Conservation (phyloP, 1,140 invertebrate genomes). For the Xylocopa sonorina region DNA sequence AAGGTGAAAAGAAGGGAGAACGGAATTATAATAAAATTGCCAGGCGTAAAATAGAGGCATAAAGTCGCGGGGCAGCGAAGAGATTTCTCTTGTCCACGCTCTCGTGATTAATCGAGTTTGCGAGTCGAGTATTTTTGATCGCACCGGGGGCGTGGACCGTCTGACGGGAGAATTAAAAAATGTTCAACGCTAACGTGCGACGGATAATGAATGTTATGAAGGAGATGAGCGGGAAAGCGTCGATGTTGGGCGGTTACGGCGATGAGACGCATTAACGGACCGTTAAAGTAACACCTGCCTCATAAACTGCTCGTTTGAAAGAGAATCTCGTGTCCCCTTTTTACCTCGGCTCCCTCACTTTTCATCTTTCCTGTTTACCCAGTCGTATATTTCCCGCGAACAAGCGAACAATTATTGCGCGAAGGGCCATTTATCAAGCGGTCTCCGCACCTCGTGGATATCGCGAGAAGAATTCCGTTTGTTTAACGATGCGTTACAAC, state of each 20-base stretch:
- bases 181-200: neutral
- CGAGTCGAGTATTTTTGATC: neutral
- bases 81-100: neutral
- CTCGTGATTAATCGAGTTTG: neutral
- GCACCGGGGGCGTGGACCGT: neutral
- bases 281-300: slow-evolving; percentile 19
- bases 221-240: neutral
- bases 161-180: neutral
- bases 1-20: neutral
- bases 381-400: slow-evolving; percentile 21
- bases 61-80: neutral
- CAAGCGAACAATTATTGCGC: slow-evolving; percentile 29
- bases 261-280: neutral
- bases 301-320: slow-evolving; percentile 29
- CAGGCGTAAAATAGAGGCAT: neutral
- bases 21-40: neutral
- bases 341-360: neutral
- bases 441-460: slow-evolving; percentile 3
- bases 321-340: neutral
- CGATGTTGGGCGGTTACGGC: neutral
- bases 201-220: neutral
- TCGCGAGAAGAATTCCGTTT: neutral
- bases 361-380: slow-evolving; percentile 20
- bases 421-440: slow-evolving; percentile 32
- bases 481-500: neutral